These are phyloP conservation scores for Halcyon smyrnensis DNA, from an alignment of 2,797 vertebrate species.

Conservation along the genomic window DNA sequence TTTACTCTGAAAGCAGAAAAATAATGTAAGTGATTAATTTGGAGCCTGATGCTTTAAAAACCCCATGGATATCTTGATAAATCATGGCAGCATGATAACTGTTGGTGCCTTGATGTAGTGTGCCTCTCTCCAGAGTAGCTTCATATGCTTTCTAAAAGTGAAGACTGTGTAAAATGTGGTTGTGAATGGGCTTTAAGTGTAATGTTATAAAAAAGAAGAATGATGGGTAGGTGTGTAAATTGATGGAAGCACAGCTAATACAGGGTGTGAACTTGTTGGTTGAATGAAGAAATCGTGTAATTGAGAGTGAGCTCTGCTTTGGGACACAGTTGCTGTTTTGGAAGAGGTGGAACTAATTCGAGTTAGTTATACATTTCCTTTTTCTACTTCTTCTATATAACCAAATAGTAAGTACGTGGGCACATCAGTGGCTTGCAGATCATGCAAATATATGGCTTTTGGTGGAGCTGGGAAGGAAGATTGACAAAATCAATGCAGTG, in stretches of 20 bases:
- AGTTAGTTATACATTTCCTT: constrained; percentile 16
- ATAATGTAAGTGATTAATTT: not conserved
- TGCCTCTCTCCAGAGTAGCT: not conserved
- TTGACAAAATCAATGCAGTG: not conserved
- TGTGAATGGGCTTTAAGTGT: not conserved
- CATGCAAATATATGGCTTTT: constrained; percentile 55
- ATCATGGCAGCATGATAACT: not conserved
- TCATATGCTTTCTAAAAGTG: not conserved
- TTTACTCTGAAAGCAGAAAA: not conserved
- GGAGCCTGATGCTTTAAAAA: not conserved
- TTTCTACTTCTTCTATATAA: constrained; percentile 28
- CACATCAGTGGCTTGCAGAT: constrained; percentile 23
- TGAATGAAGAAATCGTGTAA: not conserved
- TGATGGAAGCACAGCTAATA: not conserved
- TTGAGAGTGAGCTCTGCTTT: not conserved
- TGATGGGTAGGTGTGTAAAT: not conserved
- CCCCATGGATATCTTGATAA: not conserved
- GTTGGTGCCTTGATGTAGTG: not conserved
- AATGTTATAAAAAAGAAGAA: not conserved
- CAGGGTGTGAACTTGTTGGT: not conserved
- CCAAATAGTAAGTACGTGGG: constrained; percentile 29
- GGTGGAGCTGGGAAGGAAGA: constrained; percentile 42
- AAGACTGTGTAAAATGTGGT: not conserved
- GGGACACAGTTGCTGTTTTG: not conserved
- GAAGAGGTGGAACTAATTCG: constrained; percentile 25